Evolutionary conservation across 2,113 vertebrate species (phyloP).

Genomic region (Tragelaphus imberbis): DNA sequence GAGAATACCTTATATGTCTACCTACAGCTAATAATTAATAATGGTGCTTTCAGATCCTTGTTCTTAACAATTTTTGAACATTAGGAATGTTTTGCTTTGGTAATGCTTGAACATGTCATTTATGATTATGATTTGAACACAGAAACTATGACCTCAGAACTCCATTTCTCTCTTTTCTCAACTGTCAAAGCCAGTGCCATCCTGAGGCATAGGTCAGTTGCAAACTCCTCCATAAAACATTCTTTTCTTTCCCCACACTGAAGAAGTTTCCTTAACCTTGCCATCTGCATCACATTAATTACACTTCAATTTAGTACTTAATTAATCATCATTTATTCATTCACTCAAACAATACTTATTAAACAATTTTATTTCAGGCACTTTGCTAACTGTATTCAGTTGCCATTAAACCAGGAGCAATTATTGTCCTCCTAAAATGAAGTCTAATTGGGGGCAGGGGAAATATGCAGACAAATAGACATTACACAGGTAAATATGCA

Average conservation of each 20-base stretch:
- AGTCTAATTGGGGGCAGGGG: neutral
- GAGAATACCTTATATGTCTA: neutral
- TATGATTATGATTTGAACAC: neutral
- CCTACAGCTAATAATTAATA: neutral
- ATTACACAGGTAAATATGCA: neutral
- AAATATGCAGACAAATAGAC: neutral
- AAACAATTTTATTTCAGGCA: neutral
- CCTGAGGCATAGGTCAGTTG: neutral
- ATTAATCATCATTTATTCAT: neutral
- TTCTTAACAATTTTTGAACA: neutral
- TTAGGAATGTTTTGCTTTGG: neutral
- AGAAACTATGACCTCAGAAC: neutral
- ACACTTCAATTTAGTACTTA: neutral
- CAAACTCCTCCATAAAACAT: neutral
- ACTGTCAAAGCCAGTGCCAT: neutral
- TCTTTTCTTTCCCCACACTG: neutral
- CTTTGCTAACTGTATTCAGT: neutral
- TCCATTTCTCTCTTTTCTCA: neutral
- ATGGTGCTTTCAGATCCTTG: neutral
- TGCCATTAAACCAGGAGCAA: neutral
- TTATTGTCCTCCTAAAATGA: neutral
- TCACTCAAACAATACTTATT: neutral
- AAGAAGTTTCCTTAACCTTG: neutral
- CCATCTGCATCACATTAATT: neutral
- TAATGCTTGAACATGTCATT: neutral